Percentiles rank a stretch among this genome's conserved stretches.
phyloP scores from a whole-genome alignment of 2,797 vertebrate species.

The Trachops cirrhosus region DNA sequence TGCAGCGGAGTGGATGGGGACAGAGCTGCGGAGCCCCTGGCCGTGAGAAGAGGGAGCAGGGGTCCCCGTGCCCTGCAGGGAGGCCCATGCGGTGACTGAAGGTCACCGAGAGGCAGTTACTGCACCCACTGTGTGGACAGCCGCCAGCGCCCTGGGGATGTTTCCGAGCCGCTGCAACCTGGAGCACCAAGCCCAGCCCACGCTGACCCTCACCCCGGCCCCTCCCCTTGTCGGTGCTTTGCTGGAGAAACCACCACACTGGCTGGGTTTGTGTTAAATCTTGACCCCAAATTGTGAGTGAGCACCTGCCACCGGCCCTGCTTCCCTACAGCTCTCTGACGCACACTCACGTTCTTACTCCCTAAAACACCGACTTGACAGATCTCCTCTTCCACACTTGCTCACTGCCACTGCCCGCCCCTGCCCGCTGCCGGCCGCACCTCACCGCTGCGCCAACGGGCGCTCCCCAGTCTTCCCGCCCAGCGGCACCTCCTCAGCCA shows the following conservation, averaged over 20 bases:
- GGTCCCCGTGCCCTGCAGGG: neutral
- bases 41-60: neutral
- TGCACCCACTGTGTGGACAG: too few relatives aligned
- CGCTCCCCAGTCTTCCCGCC: rapidly evolving
- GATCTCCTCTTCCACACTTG: neutral
- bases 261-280: neutral
- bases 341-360: neutral
- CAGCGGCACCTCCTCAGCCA: neutral
- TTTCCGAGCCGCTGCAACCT: neutral
- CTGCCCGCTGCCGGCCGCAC: too few relatives aligned
- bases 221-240: neutral
- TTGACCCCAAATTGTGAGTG: neutral
- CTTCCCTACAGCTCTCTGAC: rapidly evolving
- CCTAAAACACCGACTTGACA: neutral
- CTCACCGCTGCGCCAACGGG: neutral
- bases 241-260: neutral
- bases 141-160: rapidly evolving
- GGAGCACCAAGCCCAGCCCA: rapidly evolving
- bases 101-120: neutral
- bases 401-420: neutral
- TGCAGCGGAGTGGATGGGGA: neutral
- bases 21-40: neutral
- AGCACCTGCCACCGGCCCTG: neutral
- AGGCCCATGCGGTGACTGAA: neutral
- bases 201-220: neutral